Conservation (phyloP, 2,797 vertebrate genomes). For the Erethizon dorsatum region DNA sequence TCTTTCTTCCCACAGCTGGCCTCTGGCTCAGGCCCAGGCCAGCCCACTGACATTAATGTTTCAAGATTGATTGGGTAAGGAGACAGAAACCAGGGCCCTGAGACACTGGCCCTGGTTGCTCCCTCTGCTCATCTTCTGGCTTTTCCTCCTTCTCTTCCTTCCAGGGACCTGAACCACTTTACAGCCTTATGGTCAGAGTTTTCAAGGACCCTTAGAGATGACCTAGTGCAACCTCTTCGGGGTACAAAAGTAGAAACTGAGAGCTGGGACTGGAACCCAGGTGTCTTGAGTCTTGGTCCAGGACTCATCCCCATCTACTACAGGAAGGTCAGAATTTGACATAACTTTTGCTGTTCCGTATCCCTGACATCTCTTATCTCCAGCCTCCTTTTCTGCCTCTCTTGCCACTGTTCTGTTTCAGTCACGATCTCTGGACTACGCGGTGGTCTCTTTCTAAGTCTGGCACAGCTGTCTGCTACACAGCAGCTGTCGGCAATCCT, state of each 20-base stretch:
- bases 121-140: neutral
- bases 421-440: neutral
- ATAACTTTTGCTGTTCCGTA: neutral
- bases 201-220: neutral
- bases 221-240: neutral
- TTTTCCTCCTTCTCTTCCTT: neutral
- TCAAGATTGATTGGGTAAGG: neutral
- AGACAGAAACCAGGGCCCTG: neutral
- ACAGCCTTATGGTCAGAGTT: neutral
- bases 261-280: neutral
- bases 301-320: neutral
- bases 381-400: neutral
- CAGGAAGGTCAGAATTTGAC: neutral
- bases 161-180: neutral
- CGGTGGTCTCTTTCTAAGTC: neutral
- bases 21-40: slow-evolving; percentile 60
- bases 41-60: slow-evolving; percentile 22
- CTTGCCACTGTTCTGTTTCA: neutral
- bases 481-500: neutral
- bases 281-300: neutral
- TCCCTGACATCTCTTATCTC: neutral
- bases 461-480: neutral
- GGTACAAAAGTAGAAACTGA: slow-evolving; percentile 8
- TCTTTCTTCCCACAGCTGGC: slow-evolving; percentile 64
- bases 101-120: neutral